These are phyloP conservation scores for Neodon shergylaensis DNA, from an alignment of 2,113 vertebrate genomes.

Conservation along the genomic window DNA sequence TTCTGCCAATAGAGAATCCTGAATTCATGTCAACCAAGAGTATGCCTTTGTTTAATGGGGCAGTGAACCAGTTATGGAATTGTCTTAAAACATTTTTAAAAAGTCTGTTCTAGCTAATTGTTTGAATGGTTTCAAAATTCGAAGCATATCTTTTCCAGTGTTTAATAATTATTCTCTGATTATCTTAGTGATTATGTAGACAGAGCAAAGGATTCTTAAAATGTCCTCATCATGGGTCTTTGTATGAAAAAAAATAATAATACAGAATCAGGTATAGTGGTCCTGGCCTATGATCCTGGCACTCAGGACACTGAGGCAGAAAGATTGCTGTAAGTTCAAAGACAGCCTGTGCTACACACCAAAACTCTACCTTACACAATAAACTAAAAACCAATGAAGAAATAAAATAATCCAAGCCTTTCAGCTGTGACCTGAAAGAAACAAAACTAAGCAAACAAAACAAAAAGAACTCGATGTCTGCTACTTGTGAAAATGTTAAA, in stretches of 20 bases:
- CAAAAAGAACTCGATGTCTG: background rate
- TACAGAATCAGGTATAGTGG: background rate
- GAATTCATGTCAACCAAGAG: slow-evolving; percentile 39
- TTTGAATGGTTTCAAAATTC: slow-evolving; percentile 53
- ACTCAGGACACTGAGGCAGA: background rate
- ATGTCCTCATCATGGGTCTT: background rate
- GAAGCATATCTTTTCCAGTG: slow-evolving; percentile 5
- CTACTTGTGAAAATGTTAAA: slow-evolving; percentile 8
- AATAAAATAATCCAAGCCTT: slow-evolving; percentile 43
- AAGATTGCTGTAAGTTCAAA: background rate
- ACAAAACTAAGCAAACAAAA: background rate
- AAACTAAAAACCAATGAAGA: too few relatives aligned
- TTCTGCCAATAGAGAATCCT: slow-evolving; percentile 50
- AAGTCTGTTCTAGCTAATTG: slow-evolving; percentile 31
- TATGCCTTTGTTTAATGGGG: slow-evolving; percentile 55
- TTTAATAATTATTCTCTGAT: slow-evolving; percentile 59
- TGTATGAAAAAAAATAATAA: background rate
- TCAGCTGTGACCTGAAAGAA: slow-evolving; percentile 8
- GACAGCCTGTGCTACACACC: too few relatives aligned
- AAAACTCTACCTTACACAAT: background rate
- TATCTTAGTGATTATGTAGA: background rate
- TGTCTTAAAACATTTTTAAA: slow-evolving; percentile 46
- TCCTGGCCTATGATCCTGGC: background rate
- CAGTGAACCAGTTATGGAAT: slow-evolving; percentile 55
- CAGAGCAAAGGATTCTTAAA: slow-evolving; percentile 33